Conservation (phyloP, 2,888 invertebrate species). For the Xanthostigma xanthostigma region DNA sequence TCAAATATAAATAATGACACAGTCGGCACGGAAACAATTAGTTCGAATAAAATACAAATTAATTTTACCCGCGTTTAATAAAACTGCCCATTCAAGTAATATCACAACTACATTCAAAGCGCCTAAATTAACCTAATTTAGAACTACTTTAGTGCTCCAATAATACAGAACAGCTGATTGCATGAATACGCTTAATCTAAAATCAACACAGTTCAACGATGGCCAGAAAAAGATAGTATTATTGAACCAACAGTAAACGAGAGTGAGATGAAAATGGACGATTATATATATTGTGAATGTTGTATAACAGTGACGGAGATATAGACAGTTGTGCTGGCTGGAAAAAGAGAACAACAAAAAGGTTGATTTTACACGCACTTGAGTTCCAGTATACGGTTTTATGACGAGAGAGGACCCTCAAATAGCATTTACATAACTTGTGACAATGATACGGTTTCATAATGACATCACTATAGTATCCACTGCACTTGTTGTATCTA, state of each 20-base stretch:
- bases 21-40: too few species aligned
- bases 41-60: too few species aligned
- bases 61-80: too few species aligned
- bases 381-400: slow-evolving; percentile 25
- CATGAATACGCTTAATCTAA: not conserved
- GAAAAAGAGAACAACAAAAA: slow-evolving; percentile 20
- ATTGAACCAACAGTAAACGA: not conserved
- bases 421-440: slow-evolving; percentile 24
- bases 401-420: slow-evolving; percentile 1
- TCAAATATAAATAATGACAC: too few species aligned
- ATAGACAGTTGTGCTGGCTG: not conserved
- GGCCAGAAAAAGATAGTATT: not conserved
- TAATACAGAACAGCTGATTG: too few species aligned
- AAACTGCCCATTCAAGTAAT: too few species aligned
- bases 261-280: not conserved
- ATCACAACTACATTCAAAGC: too few species aligned
- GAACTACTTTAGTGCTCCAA: too few species aligned
- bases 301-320: not conserved
- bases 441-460: slow-evolving; percentile 5
- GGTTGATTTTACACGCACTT: slow-evolving; percentile 45
- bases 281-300: not conserved
- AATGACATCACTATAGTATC: too few species aligned
- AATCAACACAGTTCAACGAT: not conserved
- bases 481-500: too few species aligned
- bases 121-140: too few species aligned